Conservation (phyloP, 2,797 vertebrate genomes). For the Schizopygopsis malacanthus region DNA sequence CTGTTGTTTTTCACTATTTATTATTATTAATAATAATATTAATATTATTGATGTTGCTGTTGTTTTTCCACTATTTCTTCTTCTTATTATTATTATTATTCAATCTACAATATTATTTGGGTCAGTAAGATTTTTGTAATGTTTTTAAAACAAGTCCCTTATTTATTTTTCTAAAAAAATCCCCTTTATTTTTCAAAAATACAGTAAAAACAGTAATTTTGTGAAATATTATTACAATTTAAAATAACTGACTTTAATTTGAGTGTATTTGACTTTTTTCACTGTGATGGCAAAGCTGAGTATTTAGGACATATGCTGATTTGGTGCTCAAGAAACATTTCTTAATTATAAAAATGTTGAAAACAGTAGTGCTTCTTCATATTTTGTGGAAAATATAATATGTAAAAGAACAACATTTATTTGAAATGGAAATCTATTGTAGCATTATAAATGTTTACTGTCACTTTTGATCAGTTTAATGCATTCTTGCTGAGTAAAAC, state of each 20-base stretch:
- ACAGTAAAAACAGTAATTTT: neutral
- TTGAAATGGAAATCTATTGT: neutral
- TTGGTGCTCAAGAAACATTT: neutral
- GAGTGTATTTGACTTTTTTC: neutral
- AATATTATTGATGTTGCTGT: no score
- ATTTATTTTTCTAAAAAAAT: no score
- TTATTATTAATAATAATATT: no score
- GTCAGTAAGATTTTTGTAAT: neutral
- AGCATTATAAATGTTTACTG: neutral
- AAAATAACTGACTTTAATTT: neutral
- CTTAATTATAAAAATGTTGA: neutral
- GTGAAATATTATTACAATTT: neutral
- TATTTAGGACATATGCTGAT: neutral
- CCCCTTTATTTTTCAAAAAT: neutral
- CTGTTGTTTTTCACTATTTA: no score
- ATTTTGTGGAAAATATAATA: neutral
- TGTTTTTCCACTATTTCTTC: no score
- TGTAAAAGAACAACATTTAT: neutral
- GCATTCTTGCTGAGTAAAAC: neutral
- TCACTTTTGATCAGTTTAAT: neutral
- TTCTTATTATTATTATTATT: no score
- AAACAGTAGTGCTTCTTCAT: neutral
- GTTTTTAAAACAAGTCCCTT: neutral
- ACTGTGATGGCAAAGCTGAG: neutral
- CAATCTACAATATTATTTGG: no score